phyloP scores from a whole-genome alignment of 2,888 invertebrate genomes.

The Lordiphosa fenestrarum region DNA sequence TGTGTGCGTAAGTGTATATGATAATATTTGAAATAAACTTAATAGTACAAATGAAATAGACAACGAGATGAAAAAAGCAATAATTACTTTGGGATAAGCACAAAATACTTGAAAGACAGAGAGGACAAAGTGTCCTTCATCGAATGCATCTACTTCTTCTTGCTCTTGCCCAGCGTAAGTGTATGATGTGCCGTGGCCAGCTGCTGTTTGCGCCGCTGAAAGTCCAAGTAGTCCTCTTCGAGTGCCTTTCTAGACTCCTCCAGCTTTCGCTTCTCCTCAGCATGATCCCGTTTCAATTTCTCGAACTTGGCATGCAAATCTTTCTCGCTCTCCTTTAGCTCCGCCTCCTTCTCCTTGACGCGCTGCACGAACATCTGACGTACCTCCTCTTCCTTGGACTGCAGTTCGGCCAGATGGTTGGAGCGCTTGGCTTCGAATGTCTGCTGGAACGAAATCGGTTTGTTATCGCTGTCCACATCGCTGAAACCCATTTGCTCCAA shows the following conservation, averaged over 20 bases:
- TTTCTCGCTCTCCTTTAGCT: slow-evolving; percentile 97
- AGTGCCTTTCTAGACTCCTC: slow-evolving; percentile 93
- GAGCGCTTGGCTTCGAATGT: slow-evolving; percentile 94
- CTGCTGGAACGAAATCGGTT: slow-evolving; percentile 83
- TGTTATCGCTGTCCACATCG: slow-evolving; percentile 95
- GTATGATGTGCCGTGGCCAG: slow-evolving; percentile 90
- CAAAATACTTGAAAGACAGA: slow-evolving; percentile 65
- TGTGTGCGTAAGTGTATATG: slow-evolving; percentile 58
- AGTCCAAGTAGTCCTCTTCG: slow-evolving; percentile 95
- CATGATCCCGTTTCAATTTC: slow-evolving; percentile 95
- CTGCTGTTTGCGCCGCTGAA: slow-evolving; percentile 92
- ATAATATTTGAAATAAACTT: slow-evolving; percentile 72
- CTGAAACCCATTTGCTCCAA: slow-evolving; percentile 97
- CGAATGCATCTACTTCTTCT: slow-evolving; percentile 86
- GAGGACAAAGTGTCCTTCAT: slow-evolving; percentile 12
- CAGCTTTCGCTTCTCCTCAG: slow-evolving; percentile 95
- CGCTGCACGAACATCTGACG: slow-evolving; percentile 98
- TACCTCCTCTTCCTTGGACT: slow-evolving; percentile 98
- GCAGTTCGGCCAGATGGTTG: slow-evolving; percentile 94
- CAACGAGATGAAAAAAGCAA: slow-evolving; percentile 73
- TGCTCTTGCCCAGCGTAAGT: slow-evolving; percentile 94
- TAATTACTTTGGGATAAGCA: slow-evolving; percentile 74
- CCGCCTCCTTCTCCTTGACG: slow-evolving; percentile 98
- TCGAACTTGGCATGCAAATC: slow-evolving; percentile 98
- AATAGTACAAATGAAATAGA: slow-evolving; percentile 67